Evolutionary conservation across 2,113 vertebrate genomes (phyloP).

Genomic region (Myotis brandtii): DNA sequence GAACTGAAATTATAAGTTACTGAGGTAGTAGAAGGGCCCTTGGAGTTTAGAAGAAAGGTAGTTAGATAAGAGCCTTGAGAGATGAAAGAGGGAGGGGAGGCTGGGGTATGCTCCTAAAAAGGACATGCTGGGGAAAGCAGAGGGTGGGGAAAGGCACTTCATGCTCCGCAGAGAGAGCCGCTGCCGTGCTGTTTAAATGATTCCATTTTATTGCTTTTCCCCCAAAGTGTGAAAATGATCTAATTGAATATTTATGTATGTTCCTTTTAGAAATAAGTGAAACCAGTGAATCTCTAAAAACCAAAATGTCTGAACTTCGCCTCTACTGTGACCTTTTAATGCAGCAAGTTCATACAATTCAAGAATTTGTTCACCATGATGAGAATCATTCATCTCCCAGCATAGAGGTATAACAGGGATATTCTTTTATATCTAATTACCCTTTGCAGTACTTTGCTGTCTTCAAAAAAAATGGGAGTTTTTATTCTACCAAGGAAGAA

Average conservation of each 20-base stretch:
- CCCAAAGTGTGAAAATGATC: neutral
- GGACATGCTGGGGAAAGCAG: neutral
- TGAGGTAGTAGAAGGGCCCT: no score
- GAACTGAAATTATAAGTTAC: no score
- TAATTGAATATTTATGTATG: conserved; percentile 38
- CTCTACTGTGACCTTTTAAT: conserved; percentile 97
- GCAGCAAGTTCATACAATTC: conserved; percentile 94
- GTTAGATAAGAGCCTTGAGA: neutral
- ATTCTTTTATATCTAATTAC: neutral
- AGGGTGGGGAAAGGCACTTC: neutral
- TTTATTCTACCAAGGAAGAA: conserved; percentile 13
- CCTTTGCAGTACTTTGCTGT: neutral
- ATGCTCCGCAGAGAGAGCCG: neutral
- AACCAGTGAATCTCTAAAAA: conserved; percentile 95
- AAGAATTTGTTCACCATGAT: conserved; percentile 90
- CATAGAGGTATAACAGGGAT: conserved; percentile 81
- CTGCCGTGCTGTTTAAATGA: neutral
- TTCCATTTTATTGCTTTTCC: conserved; percentile 6
- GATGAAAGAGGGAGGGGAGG: neutral
- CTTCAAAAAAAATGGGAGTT: neutral
- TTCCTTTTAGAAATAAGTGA: conserved; percentile 90
- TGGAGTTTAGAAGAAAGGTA: no score
- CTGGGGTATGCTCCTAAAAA: neutral
- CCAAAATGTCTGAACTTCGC: conserved; percentile 99
- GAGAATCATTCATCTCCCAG: conserved; percentile 86